Conservation (phyloP, 2,113 vertebrate species). For the Pseudorasbora parva region DNA sequence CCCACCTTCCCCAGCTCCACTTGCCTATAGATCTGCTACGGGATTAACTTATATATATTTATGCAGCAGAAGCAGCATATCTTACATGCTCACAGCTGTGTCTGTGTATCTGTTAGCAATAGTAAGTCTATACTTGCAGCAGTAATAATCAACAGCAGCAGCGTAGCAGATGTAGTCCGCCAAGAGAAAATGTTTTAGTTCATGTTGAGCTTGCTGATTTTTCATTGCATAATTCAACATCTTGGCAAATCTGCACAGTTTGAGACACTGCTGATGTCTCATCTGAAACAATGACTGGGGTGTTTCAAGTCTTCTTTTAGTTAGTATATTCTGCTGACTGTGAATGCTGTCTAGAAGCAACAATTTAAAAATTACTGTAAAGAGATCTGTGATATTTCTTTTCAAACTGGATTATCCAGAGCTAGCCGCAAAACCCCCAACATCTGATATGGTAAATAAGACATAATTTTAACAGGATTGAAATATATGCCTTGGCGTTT, state of each 20-base stretch:
- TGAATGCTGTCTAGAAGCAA: background rate
- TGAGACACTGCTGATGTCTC: background rate
- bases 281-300: background rate
- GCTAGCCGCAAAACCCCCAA: background rate
- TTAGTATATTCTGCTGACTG: background rate
- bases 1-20: too few relatives aligned
- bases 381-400: background rate
- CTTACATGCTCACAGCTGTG: too few relatives aligned
- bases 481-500: constrained; percentile 21
- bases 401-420: background rate
- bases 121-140: too few relatives aligned
- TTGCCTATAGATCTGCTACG: too few relatives aligned
- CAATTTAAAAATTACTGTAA: background rate
- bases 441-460: constrained; percentile 3
- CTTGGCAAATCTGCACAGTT: background rate
- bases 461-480: constrained; percentile 25
- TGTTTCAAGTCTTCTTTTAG: background rate
- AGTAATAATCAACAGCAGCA: too few relatives aligned
- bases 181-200: background rate
- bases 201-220: background rate
- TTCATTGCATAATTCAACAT: background rate
- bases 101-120: too few relatives aligned
- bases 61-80: too few relatives aligned
- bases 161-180: too few relatives aligned
- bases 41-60: too few relatives aligned